Conservation (phyloP, 1,140 invertebrate species). For the Drosophila willistoni region DNA sequence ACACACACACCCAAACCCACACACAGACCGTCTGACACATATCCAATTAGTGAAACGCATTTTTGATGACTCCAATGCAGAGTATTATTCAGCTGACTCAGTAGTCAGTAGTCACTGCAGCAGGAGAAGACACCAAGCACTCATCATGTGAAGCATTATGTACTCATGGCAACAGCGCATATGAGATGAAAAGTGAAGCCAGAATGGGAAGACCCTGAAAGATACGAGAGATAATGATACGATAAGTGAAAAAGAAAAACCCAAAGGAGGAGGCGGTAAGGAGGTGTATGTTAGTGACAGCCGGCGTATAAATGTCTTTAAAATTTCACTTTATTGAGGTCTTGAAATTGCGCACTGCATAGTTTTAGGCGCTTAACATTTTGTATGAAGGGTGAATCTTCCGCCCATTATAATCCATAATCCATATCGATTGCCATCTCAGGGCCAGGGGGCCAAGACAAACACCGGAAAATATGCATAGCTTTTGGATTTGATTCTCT, state of each 20-base stretch:
- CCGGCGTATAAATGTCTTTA: neutral
- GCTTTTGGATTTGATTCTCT: slow-evolving; percentile 1
- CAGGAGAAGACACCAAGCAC: too few species aligned
- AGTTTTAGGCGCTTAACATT: slow-evolving; percentile 4
- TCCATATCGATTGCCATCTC: slow-evolving; percentile 5
- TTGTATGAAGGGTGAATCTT: neutral
- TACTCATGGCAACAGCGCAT: too few species aligned
- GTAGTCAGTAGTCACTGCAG: neutral
- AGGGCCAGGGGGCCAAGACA: neutral
- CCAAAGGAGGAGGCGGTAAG: neutral
- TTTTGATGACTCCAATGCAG: slow-evolving; percentile 22
- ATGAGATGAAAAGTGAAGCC: too few species aligned
- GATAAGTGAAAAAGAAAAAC: neutral
- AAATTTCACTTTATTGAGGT: too few species aligned
- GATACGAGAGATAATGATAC: neutral
- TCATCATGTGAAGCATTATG: too few species aligned
- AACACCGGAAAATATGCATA: slow-evolving; percentile 5
- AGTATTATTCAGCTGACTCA: slow-evolving; percentile 1
- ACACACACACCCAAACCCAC: too few species aligned
- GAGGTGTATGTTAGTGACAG: neutral
- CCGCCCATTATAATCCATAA: neutral
- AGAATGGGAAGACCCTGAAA: too few species aligned
- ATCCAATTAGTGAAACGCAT: slow-evolving; percentile 60
- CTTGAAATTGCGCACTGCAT: neutral
- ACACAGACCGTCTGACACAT: slow-evolving; percentile 28